Conservation (phyloP, 1,140 invertebrate species). For the Orchesella cincta region DNA sequence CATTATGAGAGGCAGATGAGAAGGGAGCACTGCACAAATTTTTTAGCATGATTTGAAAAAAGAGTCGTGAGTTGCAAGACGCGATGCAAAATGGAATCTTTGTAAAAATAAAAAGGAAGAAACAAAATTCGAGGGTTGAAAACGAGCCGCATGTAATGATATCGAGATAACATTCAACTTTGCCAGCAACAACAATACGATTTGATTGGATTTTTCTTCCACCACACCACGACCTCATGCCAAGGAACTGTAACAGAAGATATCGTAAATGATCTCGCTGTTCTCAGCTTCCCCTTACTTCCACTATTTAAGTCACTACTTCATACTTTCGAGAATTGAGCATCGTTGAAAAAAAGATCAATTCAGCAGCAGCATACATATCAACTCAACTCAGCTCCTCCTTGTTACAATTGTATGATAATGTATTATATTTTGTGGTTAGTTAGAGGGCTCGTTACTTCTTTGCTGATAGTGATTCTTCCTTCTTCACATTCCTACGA, state of each 20-base stretch:
- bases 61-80: constrained; percentile 17
- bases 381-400: background rate
- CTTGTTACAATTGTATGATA: background rate
- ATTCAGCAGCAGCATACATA: background rate
- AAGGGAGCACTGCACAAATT: background rate
- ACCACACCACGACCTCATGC: constrained; percentile 17
- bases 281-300: background rate
- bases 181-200: constrained; percentile 27
- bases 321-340: background rate
- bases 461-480: constrained; percentile 10
- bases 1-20: too few relatives aligned
- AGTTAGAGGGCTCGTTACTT: constrained; percentile 23
- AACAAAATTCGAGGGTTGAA: background rate
- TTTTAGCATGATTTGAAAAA: too few relatives aligned
- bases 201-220: constrained; percentile 23
- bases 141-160: constrained; percentile 11
- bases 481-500: background rate
- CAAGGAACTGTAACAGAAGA: background rate
- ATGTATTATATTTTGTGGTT: constrained; percentile 16
- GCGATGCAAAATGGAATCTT: constrained; percentile 17
- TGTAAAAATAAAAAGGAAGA: background rate
- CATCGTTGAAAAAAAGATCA: background rate
- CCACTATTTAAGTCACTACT: background rate
- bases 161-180: constrained; percentile 22
- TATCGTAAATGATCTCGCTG: background rate